Percentiles rank a stretch among this genome's conserved stretches.
Conservation (phyloP, 1,140 invertebrate genomes). For the Colletes latitarsis region DNA sequence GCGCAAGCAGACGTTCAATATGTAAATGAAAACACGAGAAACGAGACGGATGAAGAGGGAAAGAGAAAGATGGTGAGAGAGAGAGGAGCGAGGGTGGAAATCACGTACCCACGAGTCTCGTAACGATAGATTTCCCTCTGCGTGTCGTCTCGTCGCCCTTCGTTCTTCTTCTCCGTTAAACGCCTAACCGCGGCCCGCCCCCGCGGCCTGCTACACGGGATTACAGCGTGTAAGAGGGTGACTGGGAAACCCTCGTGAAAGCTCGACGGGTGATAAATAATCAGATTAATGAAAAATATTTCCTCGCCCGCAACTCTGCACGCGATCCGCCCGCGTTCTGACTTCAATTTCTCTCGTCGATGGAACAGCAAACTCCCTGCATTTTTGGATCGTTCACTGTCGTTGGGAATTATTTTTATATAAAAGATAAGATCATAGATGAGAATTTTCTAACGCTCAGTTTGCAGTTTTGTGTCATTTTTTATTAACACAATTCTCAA, state of each 20-base stretch:
- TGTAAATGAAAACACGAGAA: constrained; percentile 34
- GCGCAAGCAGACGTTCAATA: constrained; percentile 29
- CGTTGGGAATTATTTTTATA: too few relatives aligned
- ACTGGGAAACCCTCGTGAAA: constrained; percentile 50
- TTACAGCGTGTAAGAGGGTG: constrained; percentile 70
- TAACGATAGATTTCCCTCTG: constrained; percentile 38
- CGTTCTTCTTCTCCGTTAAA: constrained; percentile 63
- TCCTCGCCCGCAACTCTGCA: constrained; percentile 39
- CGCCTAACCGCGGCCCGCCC: constrained; percentile 57
- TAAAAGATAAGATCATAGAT: too few relatives aligned
- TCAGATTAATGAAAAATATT: constrained; percentile 81
- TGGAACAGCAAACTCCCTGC: too few relatives aligned
- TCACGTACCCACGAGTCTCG: background rate
- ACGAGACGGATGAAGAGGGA: background rate
- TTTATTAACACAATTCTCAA: too few relatives aligned
- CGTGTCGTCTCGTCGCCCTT: background rate
- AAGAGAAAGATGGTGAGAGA: too few relatives aligned
- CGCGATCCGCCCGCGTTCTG: background rate
- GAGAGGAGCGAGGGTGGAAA: background rate
- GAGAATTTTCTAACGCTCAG: too few relatives aligned
- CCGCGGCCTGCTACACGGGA: constrained; percentile 54
- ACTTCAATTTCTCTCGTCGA: too few relatives aligned
- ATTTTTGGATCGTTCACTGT: too few relatives aligned
- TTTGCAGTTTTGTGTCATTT: too few relatives aligned
- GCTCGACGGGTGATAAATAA: constrained; percentile 78